Evolutionary conservation across 2,797 vertebrate species (phyloP).

Genomic region (Sebastes jordani): DNA sequence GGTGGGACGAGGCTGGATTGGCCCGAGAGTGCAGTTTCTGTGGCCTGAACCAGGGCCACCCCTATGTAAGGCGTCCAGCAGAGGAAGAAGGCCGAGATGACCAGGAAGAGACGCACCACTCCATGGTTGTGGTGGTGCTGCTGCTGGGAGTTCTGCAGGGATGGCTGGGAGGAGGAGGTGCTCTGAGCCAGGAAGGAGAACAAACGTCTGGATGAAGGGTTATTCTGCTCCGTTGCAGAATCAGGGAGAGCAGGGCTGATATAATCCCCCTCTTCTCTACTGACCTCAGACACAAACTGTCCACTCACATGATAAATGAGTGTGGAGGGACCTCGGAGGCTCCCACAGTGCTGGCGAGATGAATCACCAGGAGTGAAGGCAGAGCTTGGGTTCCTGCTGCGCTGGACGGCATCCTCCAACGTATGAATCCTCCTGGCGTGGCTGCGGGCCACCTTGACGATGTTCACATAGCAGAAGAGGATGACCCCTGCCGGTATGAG

Average conservation of each 20-base stretch:
- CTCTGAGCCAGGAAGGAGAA: slow-evolving; percentile 71
- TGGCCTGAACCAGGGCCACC: slow-evolving; percentile 82
- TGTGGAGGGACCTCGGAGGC: slow-evolving; percentile 64
- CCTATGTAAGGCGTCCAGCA: slow-evolving; percentile 86
- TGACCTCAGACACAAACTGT: slow-evolving; percentile 70
- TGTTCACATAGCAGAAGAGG: slow-evolving; percentile 86
- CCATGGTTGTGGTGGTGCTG: slow-evolving; percentile 70
- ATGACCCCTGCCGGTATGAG: slow-evolving; percentile 81
- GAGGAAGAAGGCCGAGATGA: slow-evolving; percentile 84
- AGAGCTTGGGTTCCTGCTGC: slow-evolving; percentile 51
- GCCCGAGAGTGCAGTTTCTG: slow-evolving; percentile 76
- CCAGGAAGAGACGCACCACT: slow-evolving; percentile 81
- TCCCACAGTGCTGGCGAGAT: slow-evolving; percentile 28
- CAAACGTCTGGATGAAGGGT: slow-evolving; percentile 43
- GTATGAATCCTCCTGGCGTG: slow-evolving; percentile 84
- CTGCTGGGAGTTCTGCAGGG: slow-evolving; percentile 65
- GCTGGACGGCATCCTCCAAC: slow-evolving; percentile 82
- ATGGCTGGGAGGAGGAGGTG: slow-evolving; percentile 22
- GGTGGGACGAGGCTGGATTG: slow-evolving; percentile 71
- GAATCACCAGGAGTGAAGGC: slow-evolving; percentile 15
- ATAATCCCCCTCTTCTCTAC: slow-evolving; percentile 22
- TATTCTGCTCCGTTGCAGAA: slow-evolving; percentile 33
- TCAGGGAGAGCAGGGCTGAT: slow-evolving; percentile 2
- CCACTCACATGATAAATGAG: slow-evolving; percentile 81
- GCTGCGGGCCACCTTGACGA: slow-evolving; percentile 82